Percentiles rank a stretch among this genome's conserved stretches.
phyloP scores from a whole-genome alignment of 2,797 vertebrate genomes.

The Cyprinodon diabolis region DNA sequence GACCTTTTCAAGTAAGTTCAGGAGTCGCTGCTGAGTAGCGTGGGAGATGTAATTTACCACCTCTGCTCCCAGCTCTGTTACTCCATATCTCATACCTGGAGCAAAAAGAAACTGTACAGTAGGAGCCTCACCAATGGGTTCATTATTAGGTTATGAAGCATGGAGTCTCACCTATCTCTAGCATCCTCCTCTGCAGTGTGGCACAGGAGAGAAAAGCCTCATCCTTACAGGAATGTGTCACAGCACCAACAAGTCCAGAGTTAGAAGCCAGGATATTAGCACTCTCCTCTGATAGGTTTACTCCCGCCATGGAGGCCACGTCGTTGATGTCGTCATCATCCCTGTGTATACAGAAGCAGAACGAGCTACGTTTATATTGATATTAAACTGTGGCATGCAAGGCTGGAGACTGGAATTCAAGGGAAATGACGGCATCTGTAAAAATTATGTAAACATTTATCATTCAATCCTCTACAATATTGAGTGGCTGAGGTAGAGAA shows the following conservation, averaged over 20 bases:
- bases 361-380: not conserved
- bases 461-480: not conserved
- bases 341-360: constrained; percentile 70
- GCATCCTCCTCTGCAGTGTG: constrained; percentile 89
- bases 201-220: constrained; percentile 90
- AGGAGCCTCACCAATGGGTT: not conserved
- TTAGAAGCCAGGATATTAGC: constrained; percentile 95
- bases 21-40: constrained; percentile 91
- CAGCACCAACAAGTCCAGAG: constrained; percentile 91
- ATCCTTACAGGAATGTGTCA: constrained; percentile 95
- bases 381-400: not conserved
- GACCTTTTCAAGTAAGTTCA: constrained; percentile 91
- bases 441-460: not conserved
- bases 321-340: constrained; percentile 98
- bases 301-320: constrained; percentile 97
- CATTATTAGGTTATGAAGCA: too few species aligned
- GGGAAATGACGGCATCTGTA: not conserved
- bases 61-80: constrained; percentile 91
- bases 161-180: constrained; percentile 88
- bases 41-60: constrained; percentile 93
- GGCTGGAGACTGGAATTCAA: not conserved
- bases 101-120: constrained; percentile 3
- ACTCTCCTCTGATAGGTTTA: constrained; percentile 95
- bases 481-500: too few species aligned
- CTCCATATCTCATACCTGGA: constrained; percentile 89